A percentile compares a stretch with the other conserved stretches of the same genome.
These are phyloP conservation scores for Caenorhabditis sp. DNA, from an alignment of 2,888 invertebrate genomes.

Conservation along the genomic window DNA sequence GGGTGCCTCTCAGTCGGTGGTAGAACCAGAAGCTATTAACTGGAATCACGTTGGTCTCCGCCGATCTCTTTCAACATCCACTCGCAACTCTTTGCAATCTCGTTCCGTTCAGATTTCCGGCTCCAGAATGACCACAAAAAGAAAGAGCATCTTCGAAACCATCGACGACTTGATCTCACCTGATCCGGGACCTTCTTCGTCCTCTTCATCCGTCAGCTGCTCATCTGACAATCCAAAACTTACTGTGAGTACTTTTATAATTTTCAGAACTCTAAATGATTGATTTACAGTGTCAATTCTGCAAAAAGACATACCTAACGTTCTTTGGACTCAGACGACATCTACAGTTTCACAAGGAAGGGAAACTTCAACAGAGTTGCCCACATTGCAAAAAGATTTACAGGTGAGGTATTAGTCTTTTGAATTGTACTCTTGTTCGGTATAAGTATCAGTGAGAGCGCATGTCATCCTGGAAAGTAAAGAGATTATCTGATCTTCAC, in stretches of 20 bases:
- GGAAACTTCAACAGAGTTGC: slow-evolving; percentile 62
- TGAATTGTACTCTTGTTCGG: too few species aligned
- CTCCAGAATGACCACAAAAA: slow-evolving; percentile 10
- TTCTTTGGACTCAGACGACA: slow-evolving; percentile 63
- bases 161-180: slow-evolving; percentile 54
- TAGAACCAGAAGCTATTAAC: slow-evolving; percentile 6
- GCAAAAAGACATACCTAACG: slow-evolving; percentile 61
- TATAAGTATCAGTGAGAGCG: too few species aligned
- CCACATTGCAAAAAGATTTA: slow-evolving; percentile 64
- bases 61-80: too few species aligned
- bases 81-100: too few species aligned
- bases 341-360: slow-evolving; percentile 62
- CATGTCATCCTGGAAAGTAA: too few species aligned
- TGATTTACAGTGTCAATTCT: slow-evolving; percentile 60
- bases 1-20: not conserved
- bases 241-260: slow-evolving; percentile 5
- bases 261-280: not conserved
- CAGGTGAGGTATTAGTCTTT: slow-evolving; percentile 45
- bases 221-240: slow-evolving; percentile 34
- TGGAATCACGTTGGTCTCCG: slow-evolving; percentile 1
- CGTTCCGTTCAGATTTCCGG: too few species aligned
- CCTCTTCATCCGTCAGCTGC: slow-evolving; percentile 22
- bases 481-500: too few species aligned
- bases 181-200: slow-evolving; percentile 21
- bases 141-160: slow-evolving; percentile 55